phyloP scores from a whole-genome alignment of 2,888 invertebrate species.

The Epistrophe eligans region DNA sequence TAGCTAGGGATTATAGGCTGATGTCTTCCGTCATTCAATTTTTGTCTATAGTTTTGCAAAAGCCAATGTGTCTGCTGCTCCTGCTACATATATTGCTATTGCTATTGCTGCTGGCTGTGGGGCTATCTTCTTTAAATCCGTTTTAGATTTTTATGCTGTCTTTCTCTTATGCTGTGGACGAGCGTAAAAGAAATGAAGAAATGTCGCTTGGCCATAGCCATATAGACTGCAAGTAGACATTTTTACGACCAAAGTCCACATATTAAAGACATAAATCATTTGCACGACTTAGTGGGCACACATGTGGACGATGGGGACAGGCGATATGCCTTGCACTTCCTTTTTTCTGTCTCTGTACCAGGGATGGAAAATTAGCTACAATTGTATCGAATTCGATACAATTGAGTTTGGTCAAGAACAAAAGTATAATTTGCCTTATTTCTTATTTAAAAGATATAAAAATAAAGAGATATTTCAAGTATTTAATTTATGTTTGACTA shows the following conservation, averaged over 20 bases:
- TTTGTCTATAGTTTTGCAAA: constrained; percentile 48
- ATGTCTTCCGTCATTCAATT: constrained; percentile 41
- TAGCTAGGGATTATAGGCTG: constrained; percentile 51
- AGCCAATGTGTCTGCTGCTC: constrained; percentile 18
- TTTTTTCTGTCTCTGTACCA: no score
- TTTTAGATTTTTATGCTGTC: constrained; percentile 24
- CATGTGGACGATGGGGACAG: constrained; percentile 70
- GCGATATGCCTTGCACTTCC: constrained; percentile 50
- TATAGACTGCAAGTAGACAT: constrained; percentile 74
- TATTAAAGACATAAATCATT: constrained; percentile 76
- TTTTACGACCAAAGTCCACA: constrained; percentile 75
- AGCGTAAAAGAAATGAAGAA: constrained; percentile 58
- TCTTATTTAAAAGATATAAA: no score
- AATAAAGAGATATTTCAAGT: no score
- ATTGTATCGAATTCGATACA: no score
- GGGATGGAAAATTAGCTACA: no score
- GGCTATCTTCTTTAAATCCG: constrained; percentile 38
- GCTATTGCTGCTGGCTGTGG: neutral
- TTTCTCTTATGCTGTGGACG: constrained; percentile 16
- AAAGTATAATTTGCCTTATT: no score
- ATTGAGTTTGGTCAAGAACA: no score
- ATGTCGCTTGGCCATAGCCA: constrained; percentile 67
- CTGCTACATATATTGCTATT: neutral
- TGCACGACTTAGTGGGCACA: constrained; percentile 75
- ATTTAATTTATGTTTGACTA: no score